Evolutionary conservation across 2,797 vertebrate species (phyloP).

Genomic region (Aphelocoma californica): DNA sequence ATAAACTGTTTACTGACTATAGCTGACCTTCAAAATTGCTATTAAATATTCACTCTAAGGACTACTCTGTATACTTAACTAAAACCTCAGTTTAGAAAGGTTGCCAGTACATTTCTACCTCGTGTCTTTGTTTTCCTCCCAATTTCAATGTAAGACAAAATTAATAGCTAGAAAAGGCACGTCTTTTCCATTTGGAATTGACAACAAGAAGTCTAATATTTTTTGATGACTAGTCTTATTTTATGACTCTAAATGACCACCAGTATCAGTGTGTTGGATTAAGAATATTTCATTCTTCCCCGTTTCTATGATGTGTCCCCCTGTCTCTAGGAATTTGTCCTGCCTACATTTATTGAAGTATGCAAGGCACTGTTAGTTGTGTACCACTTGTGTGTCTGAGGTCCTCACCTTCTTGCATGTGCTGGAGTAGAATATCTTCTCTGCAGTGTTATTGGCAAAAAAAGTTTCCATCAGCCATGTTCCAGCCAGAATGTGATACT

Average conservation of each 20-base stretch:
- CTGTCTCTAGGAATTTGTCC: neutral
- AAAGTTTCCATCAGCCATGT: neutral
- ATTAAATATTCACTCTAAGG: constrained; percentile 51
- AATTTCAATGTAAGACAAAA: neutral
- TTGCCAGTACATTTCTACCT: neutral
- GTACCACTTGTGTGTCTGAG: neutral
- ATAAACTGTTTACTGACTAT: constrained; percentile 53
- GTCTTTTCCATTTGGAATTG: neutral
- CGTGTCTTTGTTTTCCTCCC: neutral
- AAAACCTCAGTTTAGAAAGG: constrained; percentile 7
- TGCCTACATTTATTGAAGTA: neutral
- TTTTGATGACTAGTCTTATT: neutral
- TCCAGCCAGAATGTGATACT: neutral
- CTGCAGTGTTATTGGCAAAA: neutral
- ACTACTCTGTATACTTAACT: constrained; percentile 30
- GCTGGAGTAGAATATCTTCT: neutral
- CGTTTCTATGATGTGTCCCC: neutral
- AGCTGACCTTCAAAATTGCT: constrained; percentile 53
- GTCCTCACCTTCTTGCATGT: neutral
- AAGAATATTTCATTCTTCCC: neutral
- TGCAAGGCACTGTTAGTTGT: neutral
- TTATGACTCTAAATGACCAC: neutral
- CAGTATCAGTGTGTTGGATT: neutral
- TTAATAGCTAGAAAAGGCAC: neutral
- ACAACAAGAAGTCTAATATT: neutral